Conservation (phyloP, 2,797 vertebrate species). For the Cyclura pinguis region DNA sequence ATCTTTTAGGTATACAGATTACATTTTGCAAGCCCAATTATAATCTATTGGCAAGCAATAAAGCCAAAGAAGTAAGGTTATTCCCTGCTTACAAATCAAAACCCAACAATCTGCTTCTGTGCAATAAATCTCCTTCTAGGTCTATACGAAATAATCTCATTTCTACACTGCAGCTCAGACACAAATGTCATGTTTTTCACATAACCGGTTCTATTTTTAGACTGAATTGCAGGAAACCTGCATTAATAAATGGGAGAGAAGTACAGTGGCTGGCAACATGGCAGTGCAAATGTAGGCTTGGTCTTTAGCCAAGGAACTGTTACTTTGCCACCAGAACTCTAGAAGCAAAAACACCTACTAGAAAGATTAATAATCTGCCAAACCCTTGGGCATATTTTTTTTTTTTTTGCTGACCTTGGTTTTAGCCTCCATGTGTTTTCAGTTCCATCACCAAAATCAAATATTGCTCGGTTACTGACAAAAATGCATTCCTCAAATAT, state of each 20-base stretch:
- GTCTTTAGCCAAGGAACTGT: constrained; percentile 83
- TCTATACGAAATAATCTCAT: constrained; percentile 62
- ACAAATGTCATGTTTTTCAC: constrained; percentile 88
- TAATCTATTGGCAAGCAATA: constrained; percentile 66
- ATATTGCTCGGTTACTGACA: constrained; percentile 30
- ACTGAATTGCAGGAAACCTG: constrained; percentile 90
- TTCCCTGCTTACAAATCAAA: constrained; percentile 44
- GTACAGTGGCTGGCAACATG: constrained; percentile 69
- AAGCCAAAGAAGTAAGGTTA: constrained; percentile 65
- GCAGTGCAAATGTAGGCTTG: constrained; percentile 77
- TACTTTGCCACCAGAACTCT: constrained; percentile 72
- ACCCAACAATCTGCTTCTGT: constrained; percentile 57
- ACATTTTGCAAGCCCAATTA: constrained; percentile 43
- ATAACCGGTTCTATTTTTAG: constrained; percentile 92
- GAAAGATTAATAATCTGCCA: constrained; percentile 79
- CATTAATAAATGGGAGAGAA: constrained; percentile 85
- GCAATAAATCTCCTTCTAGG: constrained; percentile 55
- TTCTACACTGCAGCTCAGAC: constrained; percentile 79
- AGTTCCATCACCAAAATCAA: constrained; percentile 65
- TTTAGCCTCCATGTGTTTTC: constrained; percentile 69
- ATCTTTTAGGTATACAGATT: not conserved
- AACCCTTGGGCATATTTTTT: constrained; percentile 65
- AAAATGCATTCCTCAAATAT: constrained; percentile 42
- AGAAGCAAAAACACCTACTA: constrained; percentile 74
- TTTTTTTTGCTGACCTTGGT: constrained; percentile 52